These are phyloP conservation scores for Pseudopleuronectes americanus DNA, from an alignment of 2,797 vertebrate species.

Conservation along the genomic window DNA sequence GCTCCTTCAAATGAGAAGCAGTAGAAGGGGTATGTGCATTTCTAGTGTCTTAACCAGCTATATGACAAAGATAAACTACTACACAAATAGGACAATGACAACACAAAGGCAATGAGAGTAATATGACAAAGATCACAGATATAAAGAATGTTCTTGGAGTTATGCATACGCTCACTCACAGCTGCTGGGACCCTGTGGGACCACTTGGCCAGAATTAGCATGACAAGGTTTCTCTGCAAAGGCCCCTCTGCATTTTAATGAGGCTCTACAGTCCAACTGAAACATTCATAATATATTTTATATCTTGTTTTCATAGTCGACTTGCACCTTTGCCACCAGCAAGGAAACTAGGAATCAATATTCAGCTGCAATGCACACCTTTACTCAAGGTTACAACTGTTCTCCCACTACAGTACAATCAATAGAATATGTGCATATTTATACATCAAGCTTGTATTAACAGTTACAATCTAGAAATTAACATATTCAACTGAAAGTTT, in stretches of 20 bases:
- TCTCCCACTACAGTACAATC: too few species aligned
- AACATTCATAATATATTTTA: constrained; percentile 78
- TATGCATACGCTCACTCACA: constrained; percentile 57
- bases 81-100: constrained; percentile 74
- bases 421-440: constrained; percentile 27
- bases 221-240: constrained; percentile 75
- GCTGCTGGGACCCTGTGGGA: constrained; percentile 70
- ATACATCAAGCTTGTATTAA: constrained; percentile 3
- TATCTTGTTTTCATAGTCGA: constrained; percentile 74
- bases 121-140: constrained; percentile 65
- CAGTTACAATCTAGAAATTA: neutral
- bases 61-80: constrained; percentile 71
- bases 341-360: constrained; percentile 84
- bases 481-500: neutral
- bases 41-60: constrained; percentile 48
- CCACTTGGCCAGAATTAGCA: constrained; percentile 79
- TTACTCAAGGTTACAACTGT: constrained; percentile 23
- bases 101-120: constrained; percentile 66
- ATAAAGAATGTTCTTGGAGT: constrained; percentile 51
- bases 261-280: constrained; percentile 74
- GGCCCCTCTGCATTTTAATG: constrained; percentile 77
- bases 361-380: constrained; percentile 69
- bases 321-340: constrained; percentile 80
- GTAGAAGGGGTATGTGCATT: constrained; percentile 42
- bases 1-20: constrained; percentile 18